Evolutionary conservation across 2,797 vertebrate genomes (phyloP), one percentile per base, ranked within the genome.

Genomic region (Sebastes matsubarae): DNA sequence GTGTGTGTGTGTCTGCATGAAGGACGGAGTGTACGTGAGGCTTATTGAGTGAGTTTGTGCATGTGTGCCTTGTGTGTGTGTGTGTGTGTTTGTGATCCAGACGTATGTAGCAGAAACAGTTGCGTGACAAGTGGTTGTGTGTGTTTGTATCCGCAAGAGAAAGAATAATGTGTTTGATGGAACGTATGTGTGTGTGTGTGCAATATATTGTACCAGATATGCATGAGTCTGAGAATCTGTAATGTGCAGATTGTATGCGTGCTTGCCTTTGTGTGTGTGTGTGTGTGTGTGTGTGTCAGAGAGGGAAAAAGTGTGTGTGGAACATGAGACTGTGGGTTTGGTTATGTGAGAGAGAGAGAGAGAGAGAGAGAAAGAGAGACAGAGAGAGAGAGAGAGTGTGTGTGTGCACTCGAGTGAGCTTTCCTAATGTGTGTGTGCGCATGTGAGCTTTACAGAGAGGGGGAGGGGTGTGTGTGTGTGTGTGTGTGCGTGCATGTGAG

Each of bases 271-370:
- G 72, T 78, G 46, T 76, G 69, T 60, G 58, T 75, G 54, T 75
- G 54, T 63, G 32, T 34, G 29, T 29, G 74, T 80, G 85, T 34
- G 74, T 80, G 85, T 84, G 34, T 36, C 65, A 70, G 83, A 75
- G 84, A 82, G 84, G 50, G 73, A 64, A 75, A 81, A 72, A 67
- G 85, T 79, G 87, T 82, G 87, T 84, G 82, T 89, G 79, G 93
- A 94, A 94, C 92, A 94, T 94, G 93, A 94, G 90, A 94, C 93
- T 92, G 91, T 92, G 91, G 92, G 90, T 92, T 93, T 93, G 93
- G 92, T 91, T 93, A 93, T 94, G 90, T 90, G 93, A 86, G 93
- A 84, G 91, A 88, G 87, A 73, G 87, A 81, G 80, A 73, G 84
- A 46, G 79, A 60, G 65, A 74, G 79, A 36, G 34, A 13, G 36